Evolutionary conservation across 2,113 vertebrate species (phyloP).

Genomic region (Ellobius talpinus): DNA sequence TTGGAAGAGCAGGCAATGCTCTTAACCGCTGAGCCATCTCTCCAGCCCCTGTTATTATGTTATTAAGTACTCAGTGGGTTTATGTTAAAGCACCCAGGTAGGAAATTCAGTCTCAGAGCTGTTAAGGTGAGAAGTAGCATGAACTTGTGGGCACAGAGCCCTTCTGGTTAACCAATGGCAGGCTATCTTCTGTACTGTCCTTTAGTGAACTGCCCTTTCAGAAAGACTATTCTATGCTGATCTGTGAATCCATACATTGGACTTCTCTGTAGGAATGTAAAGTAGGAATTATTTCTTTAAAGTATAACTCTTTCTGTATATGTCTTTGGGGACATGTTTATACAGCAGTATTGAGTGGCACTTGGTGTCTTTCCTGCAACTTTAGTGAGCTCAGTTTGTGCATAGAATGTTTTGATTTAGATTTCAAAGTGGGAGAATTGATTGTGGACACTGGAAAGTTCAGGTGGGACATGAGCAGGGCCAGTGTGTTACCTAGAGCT

Average conservation of each 20-base stretch:
- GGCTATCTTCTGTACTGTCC: neutral
- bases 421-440: constrained; percentile 10
- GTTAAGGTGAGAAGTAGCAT: constrained; percentile 18
- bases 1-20: no score
- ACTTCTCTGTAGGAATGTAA: constrained; percentile 36
- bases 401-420: neutral
- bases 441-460: neutral
- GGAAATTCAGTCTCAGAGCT: neutral
- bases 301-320: neutral
- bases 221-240: constrained; percentile 24
- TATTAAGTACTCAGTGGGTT: neutral
- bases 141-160: neutral
- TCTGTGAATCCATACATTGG: neutral
- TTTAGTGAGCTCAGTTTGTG: constrained; percentile 25
- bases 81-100: neutral
- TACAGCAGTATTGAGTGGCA: neutral
- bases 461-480: neutral
- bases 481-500: neutral
- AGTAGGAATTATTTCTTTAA: constrained; percentile 15
- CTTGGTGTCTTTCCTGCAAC: neutral
- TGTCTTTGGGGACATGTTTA: constrained; percentile 6
- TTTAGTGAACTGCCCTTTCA: constrained; percentile 38
- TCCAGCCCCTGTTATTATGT: no score
- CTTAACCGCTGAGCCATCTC: no score
- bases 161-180: neutral